Conservation (phyloP, 1,140 invertebrate species). For the Solen grandis region DNA sequence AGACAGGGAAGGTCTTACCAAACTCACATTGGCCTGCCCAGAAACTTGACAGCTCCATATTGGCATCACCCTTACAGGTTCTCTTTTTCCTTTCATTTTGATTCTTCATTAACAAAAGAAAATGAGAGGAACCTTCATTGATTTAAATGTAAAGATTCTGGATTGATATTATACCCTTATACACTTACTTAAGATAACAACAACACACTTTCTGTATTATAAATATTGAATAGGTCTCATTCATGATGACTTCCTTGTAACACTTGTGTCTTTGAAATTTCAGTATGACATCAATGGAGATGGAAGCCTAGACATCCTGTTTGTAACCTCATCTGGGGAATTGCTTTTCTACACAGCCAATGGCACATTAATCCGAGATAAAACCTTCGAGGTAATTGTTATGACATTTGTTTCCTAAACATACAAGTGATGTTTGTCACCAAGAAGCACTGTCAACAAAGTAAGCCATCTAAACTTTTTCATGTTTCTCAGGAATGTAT, state of each 20-base stretch:
- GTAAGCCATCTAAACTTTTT: too few species aligned
- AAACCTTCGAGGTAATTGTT: slow-evolving; percentile 65
- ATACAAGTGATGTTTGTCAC: background rate
- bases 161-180: too few species aligned
- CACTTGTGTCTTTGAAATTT: slow-evolving; percentile 48
- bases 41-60: slow-evolving; percentile 70
- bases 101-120: too few species aligned
- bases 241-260: too few species aligned
- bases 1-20: slow-evolving; percentile 67
- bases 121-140: too few species aligned
- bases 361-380: slow-evolving; percentile 61
- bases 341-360: slow-evolving; percentile 68
- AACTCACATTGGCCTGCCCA: slow-evolving; percentile 73
- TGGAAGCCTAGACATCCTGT: slow-evolving; percentile 75
- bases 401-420: background rate
- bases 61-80: slow-evolving; percentile 76
- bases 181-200: too few species aligned
- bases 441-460: too few species aligned
- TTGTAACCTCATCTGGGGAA: slow-evolving; percentile 72
- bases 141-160: too few species aligned
- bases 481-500: too few species aligned
- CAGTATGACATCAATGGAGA: slow-evolving; percentile 77
- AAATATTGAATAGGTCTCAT: too few species aligned
- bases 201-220: too few species aligned
- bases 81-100: too few species aligned